Evolutionary conservation across 2,888 invertebrate species (phyloP).

Genomic region (Heliconius aoede): DNA sequence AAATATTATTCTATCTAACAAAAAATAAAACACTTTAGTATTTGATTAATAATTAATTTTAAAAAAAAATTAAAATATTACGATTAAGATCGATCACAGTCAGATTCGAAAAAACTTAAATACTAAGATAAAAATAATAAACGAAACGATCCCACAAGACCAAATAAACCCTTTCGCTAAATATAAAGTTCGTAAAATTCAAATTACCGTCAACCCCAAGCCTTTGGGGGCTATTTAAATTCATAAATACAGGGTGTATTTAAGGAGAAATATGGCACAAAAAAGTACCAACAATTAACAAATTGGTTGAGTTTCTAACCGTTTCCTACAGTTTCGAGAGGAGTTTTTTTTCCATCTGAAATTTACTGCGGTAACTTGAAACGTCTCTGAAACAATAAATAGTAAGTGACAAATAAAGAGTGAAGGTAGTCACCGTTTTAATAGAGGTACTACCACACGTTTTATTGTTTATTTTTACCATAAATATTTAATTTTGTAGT

Average conservation of each 20-base stretch:
- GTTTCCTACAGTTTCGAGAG: conserved; percentile 63
- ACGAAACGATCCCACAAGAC: conserved; percentile 57
- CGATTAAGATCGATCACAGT: too few relatives aligned
- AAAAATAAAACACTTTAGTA: too few relatives aligned
- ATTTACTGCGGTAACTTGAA: conserved; percentile 70
- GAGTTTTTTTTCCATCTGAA: conserved; percentile 55
- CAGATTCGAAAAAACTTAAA: background rate
- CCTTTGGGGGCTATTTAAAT: conserved; percentile 76
- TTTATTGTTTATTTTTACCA: background rate
- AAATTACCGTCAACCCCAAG: conserved; percentile 77
- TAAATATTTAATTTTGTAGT: background rate
- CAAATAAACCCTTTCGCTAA: conserved; percentile 61
- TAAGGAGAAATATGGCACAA: conserved; percentile 62
- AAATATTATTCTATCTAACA: too few relatives aligned
- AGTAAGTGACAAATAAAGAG: conserved; percentile 63
- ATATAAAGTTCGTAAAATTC: conserved; percentile 81
- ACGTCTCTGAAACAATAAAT: conserved; percentile 72
- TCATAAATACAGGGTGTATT: conserved; percentile 74
- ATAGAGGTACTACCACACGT: conserved; percentile 46
- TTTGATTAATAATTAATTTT: too few relatives aligned
- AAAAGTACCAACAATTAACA: conserved; percentile 81
- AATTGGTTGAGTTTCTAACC: conserved; percentile 76
- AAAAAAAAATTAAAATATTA: too few relatives aligned
- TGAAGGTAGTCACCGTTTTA: conserved; percentile 47
- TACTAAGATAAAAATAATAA: conserved; percentile 2